phyloP scores from a whole-genome alignment of 2,888 invertebrate species.

The Cheilosia scutellata region DNA sequence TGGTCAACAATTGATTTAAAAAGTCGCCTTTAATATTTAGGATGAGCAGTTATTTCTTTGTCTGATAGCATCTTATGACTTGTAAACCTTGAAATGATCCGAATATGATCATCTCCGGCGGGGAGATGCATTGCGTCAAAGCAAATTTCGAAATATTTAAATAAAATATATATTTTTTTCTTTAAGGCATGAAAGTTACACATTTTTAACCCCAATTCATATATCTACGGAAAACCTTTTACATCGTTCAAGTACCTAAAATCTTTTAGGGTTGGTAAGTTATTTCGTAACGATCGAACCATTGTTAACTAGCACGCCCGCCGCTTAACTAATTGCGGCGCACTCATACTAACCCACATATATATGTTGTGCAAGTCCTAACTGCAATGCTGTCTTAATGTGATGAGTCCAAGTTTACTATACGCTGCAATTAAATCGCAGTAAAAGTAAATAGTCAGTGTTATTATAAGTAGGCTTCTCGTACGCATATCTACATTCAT shows the following conservation, averaged over 20 bases:
- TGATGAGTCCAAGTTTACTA: too few relatives aligned
- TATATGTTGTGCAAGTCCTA: neutral
- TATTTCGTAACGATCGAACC: neutral
- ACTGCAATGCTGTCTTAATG: neutral
- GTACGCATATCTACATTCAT: too few relatives aligned
- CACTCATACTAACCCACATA: neutral
- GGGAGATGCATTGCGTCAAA: neutral
- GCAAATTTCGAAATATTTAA: neutral
- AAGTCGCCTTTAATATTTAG: too few relatives aligned
- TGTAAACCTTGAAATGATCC: too few relatives aligned
- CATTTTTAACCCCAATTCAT: constrained; percentile 23
- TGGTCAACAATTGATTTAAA: too few relatives aligned
- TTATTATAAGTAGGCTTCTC: too few relatives aligned
- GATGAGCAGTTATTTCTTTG: too few relatives aligned
- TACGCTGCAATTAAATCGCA: too few relatives aligned
- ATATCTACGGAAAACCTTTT: neutral
- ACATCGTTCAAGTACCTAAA: neutral
- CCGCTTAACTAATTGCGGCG: constrained; percentile 11
- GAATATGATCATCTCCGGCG: too few relatives aligned
- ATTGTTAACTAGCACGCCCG: neutral
- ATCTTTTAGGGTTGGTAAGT: constrained; percentile 7
- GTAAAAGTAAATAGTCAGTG: too few relatives aligned
- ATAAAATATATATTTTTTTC: constrained; percentile 21
- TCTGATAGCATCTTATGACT: too few relatives aligned
- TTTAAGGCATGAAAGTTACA: constrained; percentile 54